A percentile compares a stretch with the other conserved stretches of the same genome.
Conservation (phyloP, 1,140 invertebrate genomes). For the Cotesia typhae region DNA sequence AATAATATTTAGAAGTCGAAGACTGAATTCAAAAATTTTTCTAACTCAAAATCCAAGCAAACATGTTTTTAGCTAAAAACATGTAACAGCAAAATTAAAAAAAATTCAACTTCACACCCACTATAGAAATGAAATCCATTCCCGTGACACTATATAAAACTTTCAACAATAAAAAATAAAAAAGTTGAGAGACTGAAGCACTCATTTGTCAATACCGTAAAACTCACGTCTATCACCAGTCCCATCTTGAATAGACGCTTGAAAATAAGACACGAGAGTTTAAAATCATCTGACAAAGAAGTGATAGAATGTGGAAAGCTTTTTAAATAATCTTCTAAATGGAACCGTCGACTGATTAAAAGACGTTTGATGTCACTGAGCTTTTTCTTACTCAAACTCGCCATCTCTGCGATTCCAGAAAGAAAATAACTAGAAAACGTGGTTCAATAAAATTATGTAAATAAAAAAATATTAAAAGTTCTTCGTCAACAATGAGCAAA, state of each 20-base stretch:
- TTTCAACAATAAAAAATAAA: too few relatives aligned
- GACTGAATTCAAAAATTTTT: too few relatives aligned
- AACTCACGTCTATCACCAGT: neutral
- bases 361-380: conserved; percentile 20
- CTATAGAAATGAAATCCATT: too few relatives aligned
- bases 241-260: neutral
- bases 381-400: neutral
- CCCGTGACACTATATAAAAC: too few relatives aligned
- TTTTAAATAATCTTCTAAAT: conserved; percentile 19
- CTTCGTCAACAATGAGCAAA: too few relatives aligned
- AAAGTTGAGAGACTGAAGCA: neutral
- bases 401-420: neutral
- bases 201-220: neutral
- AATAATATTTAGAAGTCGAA: too few relatives aligned
- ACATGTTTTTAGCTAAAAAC: too few relatives aligned
- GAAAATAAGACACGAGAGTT: neutral
- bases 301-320: conserved; percentile 5
- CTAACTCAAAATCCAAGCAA: too few relatives aligned
- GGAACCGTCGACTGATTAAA: conserved; percentile 1
- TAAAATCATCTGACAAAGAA: neutral
- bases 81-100: too few relatives aligned
- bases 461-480: too few relatives aligned
- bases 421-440: neutral
- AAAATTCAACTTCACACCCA: too few relatives aligned
- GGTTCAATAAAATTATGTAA: too few relatives aligned